Evolutionary conservation across 2,888 invertebrate species (phyloP), one percentile per base, ranked within the genome.

Genomic region (Hermaeophaga mercurialis): DNA sequence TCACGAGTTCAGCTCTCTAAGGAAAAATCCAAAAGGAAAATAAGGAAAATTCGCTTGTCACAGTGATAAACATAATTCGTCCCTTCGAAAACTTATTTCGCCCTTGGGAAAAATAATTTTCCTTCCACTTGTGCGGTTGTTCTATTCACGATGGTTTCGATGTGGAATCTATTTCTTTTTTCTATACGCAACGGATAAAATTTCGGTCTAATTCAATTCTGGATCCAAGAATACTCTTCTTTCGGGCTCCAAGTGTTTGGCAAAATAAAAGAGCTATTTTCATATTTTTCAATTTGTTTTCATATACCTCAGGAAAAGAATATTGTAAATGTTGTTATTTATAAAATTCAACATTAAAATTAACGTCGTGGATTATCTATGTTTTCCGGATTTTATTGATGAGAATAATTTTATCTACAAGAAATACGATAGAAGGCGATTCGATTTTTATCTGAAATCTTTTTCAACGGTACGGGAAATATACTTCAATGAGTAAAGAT

Each of bases 1-100:
- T 17, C 3, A n/a, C 17, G 18, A n/a, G 24, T 38, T 24, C 34
- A 19, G 9, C 2, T 34, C 17, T 36, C 18, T 6, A 14, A 26
- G 38, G 48, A 26, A 48, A 48, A 48, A 38, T 38, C 38, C 17
- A 17, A 38, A 26, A 36, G 24, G 22, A 36, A 36, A 33, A 12
- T 34, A 33, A 47, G 41, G 33, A 43, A 52, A 52, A 43, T 43
- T 31, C 50, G 50, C 50, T 43, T 43, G 50, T 52, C 50, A 52
- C 34, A 43, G 50, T 52, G 50, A 52, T 43, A 52, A 43, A 52
- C 50, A 52, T 52, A 52, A 52, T 52, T 52, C 34, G n/a, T 43
- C 50, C 50, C 50, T 43, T 39, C 43, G 43, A 22, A 43, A 52
- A 52, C 50, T 26, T 34, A 52, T 52, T 22, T 52, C 14, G 31